Conservation (phyloP, 2,888 invertebrate species). For the Blastobasis lacticolella region DNA sequence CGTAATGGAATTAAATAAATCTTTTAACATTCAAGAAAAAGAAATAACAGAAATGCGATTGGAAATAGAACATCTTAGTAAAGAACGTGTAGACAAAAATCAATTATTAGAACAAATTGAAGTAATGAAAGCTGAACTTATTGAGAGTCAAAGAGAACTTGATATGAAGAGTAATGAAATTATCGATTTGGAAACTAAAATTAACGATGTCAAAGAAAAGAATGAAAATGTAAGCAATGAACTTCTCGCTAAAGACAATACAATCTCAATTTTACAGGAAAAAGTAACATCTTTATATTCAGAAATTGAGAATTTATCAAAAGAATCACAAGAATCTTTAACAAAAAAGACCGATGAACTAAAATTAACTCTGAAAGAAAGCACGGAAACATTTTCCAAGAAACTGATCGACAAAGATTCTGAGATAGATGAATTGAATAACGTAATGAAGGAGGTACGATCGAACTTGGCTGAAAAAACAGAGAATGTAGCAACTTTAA, state of each 20-base stretch:
- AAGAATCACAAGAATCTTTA: slow-evolving; percentile 6
- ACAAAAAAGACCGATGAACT: slow-evolving; percentile 17
- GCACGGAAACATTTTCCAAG: too few species aligned
- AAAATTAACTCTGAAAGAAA: slow-evolving; percentile 14
- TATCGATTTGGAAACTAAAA: slow-evolving; percentile 13
- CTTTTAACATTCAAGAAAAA: slow-evolving; percentile 12
- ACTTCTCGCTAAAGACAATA: slow-evolving; percentile 14
- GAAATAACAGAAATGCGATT: slow-evolving; percentile 19
- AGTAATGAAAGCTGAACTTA: slow-evolving; percentile 4
- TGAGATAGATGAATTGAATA: too few species aligned
- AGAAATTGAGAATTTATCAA: slow-evolving; percentile 7
- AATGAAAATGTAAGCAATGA: slow-evolving; percentile 16
- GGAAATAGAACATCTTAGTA: slow-evolving; percentile 15
- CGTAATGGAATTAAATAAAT: slow-evolving; percentile 28
- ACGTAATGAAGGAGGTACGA: too few species aligned
- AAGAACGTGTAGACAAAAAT: neutral
- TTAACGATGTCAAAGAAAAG: slow-evolving; percentile 14
- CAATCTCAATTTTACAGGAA: slow-evolving; percentile 16
- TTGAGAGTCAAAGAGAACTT: slow-evolving; percentile 12
- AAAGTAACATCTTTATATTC: slow-evolving; percentile 10
- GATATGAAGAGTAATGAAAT: slow-evolving; percentile 10
- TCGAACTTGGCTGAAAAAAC: too few species aligned
- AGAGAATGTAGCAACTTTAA: too few species aligned
- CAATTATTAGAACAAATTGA: too few species aligned
- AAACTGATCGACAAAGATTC: too few species aligned